These are phyloP conservation scores for Fulica atra DNA, from an alignment of 2,113 vertebrate species.

Conservation along the genomic window DNA sequence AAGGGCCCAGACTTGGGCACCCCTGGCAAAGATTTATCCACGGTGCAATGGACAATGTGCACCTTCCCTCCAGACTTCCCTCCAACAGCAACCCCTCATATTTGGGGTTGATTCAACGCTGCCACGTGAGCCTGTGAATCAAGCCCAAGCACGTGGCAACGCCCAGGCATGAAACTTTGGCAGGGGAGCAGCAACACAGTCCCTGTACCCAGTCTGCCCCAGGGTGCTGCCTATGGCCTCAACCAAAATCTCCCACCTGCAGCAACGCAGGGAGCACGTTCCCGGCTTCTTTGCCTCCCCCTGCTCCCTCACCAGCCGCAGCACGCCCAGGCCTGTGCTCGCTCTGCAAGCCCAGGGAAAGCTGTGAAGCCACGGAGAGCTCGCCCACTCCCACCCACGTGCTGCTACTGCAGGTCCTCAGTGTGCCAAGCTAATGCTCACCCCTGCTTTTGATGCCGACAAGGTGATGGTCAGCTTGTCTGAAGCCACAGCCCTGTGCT, in stretches of 20 bases:
- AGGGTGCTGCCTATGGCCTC: background rate
- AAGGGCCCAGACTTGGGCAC: background rate
- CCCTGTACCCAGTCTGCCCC: rapidly evolving
- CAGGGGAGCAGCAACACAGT: background rate
- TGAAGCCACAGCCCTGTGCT: background rate
- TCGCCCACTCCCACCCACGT: background rate
- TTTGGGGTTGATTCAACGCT: background rate
- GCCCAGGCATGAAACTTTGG: background rate
- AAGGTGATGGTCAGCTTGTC: background rate
- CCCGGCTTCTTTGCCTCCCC: background rate
- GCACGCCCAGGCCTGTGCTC: background rate
- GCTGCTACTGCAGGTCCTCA: background rate
- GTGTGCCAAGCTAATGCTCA: background rate
- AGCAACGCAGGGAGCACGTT: rapidly evolving
- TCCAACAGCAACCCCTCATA: background rate
- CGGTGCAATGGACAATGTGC: background rate
- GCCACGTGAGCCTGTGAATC: background rate
- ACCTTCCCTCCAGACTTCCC: background rate
- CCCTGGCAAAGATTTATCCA: background rate
- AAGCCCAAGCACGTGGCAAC: rapidly evolving
- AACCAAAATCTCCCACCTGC: background rate
- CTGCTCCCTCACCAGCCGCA: background rate
- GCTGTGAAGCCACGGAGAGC: background rate
- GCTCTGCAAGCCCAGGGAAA: background rate
- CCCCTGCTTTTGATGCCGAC: background rate